Conservation (phyloP, 2,888 invertebrate genomes). For the Agrotis clavis region DNA sequence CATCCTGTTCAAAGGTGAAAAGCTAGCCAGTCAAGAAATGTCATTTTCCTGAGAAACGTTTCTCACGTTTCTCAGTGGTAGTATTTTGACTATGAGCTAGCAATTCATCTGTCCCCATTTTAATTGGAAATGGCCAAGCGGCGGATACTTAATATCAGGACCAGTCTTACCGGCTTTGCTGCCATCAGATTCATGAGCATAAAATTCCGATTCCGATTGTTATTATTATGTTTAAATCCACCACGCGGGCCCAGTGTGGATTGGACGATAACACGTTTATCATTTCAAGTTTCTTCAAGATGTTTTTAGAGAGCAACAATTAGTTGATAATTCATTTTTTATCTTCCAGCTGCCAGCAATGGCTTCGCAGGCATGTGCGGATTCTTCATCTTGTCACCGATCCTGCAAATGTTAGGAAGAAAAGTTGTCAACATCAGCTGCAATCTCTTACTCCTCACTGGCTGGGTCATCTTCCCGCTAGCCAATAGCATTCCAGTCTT, state of each 20-base stretch:
- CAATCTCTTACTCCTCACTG: constrained; percentile 56
- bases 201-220: neutral
- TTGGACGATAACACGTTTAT: too few species aligned
- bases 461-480: constrained; percentile 70
- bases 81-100: neutral
- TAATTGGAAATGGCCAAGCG: neutral
- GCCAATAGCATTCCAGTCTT: constrained; percentile 64
- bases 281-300: too few species aligned
- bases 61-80: too few species aligned
- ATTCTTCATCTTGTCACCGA: constrained; percentile 66
- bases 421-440: constrained; percentile 63
- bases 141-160: neutral
- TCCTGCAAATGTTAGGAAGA: constrained; percentile 72
- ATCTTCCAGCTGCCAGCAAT: constrained; percentile 67
- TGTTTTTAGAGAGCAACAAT: neutral
- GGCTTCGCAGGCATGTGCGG: constrained; percentile 72
- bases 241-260: too few species aligned
- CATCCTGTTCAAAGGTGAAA: too few species aligned
- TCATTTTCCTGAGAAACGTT: too few species aligned
- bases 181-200: neutral
- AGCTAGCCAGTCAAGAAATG: too few species aligned
- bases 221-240: too few species aligned
- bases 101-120: neutral
- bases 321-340: neutral
- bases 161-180: neutral